A percentile compares a stretch with the other conserved stretches of the same genome.
These are phyloP conservation scores for Upupa epops DNA, from an alignment of 2,113 vertebrate species.

Conservation along the genomic window DNA sequence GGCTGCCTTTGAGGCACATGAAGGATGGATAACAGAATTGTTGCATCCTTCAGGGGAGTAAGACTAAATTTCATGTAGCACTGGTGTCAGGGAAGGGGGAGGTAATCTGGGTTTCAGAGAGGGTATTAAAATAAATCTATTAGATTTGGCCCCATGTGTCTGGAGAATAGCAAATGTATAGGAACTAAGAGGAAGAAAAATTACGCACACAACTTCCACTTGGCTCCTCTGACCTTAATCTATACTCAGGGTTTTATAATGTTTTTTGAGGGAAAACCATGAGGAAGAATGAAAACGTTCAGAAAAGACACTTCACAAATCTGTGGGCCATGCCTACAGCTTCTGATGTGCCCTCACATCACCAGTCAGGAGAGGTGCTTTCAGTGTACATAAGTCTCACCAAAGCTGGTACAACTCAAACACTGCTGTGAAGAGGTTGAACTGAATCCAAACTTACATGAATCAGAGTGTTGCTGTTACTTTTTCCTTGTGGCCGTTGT, in stretches of 20 bases:
- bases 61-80: not conserved
- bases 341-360: not conserved
- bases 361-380: not conserved
- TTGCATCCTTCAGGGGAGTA: not conserved
- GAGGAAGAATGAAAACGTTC: not conserved
- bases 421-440: not conserved
- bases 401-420: not conserved
- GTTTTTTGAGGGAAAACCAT: not conserved
- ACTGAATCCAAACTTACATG: not conserved
- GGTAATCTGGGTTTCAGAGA: not conserved
- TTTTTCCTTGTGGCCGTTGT: not conserved
- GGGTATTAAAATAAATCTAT: not conserved
- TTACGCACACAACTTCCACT: not conserved
- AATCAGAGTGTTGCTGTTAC: not conserved
- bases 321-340: not conserved
- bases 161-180: not conserved
- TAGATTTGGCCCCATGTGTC: not conserved
- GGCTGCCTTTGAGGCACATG: not conserved
- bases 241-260: not conserved
- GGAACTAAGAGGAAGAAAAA: not conserved
- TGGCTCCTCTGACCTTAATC: not conserved
- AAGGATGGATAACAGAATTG: not conserved
- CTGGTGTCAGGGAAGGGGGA: not conserved
- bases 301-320: not conserved
- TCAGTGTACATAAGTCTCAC: not conserved